A percentile compares a stretch with the other conserved stretches of the same genome.
Evolutionary conservation across 2,797 vertebrate genomes (phyloP).

Genomic region (Oreonectes daqikongensis): DNA sequence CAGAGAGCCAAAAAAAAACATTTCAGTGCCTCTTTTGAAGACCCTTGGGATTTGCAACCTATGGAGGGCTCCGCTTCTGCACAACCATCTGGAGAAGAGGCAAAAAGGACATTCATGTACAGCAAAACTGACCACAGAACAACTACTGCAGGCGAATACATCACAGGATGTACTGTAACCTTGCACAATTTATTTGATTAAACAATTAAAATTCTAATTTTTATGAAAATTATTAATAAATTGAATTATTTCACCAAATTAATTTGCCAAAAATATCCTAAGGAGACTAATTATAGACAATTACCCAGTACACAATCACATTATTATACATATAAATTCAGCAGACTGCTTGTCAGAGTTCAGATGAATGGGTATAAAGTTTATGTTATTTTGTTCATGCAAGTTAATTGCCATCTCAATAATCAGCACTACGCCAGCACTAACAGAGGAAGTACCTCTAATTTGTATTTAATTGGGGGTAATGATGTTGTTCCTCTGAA

Average conservation of each 20-base stretch:
- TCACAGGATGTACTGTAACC: no score
- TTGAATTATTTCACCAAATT: background rate
- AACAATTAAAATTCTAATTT: background rate
- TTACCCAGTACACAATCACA: background rate
- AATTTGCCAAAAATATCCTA: background rate
- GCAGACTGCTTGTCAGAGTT: background rate
- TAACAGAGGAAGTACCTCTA: slow-evolving; percentile 38
- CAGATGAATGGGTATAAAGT: slow-evolving; percentile 1
- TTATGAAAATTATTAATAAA: background rate
- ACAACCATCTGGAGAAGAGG: slow-evolving; percentile 34
- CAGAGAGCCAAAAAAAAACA: slow-evolving; percentile 28
- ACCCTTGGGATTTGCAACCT: slow-evolving; percentile 23
- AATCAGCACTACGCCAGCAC: background rate
- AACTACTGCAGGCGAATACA: no score
- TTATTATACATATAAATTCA: background rate
- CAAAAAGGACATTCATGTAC: background rate
- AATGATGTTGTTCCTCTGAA: slow-evolving; percentile 41
- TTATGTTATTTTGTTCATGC: background rate
- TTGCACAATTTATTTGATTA: background rate
- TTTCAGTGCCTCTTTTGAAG: slow-evolving; percentile 13
- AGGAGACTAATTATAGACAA: background rate
- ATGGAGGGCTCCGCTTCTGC: background rate
- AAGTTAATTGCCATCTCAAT: slow-evolving; percentile 4
- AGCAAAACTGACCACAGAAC: slow-evolving; percentile 4
- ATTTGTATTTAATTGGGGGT: slow-evolving; percentile 61